phyloP scores from a whole-genome alignment of 2,888 invertebrate genomes.

The Andrena minutula region DNA sequence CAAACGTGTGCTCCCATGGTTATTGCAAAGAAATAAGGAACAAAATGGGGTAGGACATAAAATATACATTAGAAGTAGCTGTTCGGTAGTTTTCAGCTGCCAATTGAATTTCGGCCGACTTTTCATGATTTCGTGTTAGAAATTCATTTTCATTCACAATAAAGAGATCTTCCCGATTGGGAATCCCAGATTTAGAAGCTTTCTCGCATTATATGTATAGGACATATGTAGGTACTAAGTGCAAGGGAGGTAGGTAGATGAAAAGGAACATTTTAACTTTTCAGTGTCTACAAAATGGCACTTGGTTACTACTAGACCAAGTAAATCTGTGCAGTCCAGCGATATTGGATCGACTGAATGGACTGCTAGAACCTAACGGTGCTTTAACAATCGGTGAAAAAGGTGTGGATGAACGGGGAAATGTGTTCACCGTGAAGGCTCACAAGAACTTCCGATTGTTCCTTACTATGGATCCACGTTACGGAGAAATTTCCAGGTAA shows the following conservation, averaged over 20 bases:
- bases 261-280: conserved; percentile 63
- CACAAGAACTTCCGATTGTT: conserved; percentile 97
- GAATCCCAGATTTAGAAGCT: too few relatives aligned
- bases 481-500: conserved; percentile 97
- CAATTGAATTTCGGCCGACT: too few relatives aligned
- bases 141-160: too few relatives aligned
- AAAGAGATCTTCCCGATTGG: too few relatives aligned
- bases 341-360: conserved; percentile 98
- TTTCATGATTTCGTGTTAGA: too few relatives aligned
- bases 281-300: conserved; percentile 91
- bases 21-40: too few relatives aligned
- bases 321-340: conserved; percentile 98
- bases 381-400: conserved; percentile 95
- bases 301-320: conserved; percentile 95
- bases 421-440: conserved; percentile 91
- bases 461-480: conserved; percentile 96
- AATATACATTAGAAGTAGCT: too few relatives aligned
- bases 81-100: too few relatives aligned
- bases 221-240: too few relatives aligned
- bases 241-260: neutral
- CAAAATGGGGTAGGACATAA: too few relatives aligned
- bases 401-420: conserved; percentile 91
- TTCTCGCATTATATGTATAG: too few relatives aligned
- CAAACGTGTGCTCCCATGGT: too few relatives aligned
- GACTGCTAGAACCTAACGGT: conserved; percentile 96